These are phyloP conservation scores for Ctena decussata DNA, from an alignment of 2,888 invertebrate genomes.

Conservation along the genomic window DNA sequence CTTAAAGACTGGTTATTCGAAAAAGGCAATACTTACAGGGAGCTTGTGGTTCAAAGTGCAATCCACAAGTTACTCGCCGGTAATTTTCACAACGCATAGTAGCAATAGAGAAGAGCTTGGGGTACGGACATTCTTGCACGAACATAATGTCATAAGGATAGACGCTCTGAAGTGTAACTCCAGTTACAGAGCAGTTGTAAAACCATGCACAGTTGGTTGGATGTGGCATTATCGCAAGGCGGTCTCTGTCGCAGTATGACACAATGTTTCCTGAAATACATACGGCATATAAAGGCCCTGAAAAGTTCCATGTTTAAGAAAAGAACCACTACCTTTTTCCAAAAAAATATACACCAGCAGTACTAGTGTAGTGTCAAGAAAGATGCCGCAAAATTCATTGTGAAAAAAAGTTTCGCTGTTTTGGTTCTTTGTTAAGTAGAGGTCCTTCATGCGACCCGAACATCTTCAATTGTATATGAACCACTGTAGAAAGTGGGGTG, in stretches of 20 bases:
- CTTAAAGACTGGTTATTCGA: too few relatives aligned
- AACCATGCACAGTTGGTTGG: conserved; percentile 70
- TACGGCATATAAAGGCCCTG: too few relatives aligned
- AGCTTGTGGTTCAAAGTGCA: conserved; percentile 68
- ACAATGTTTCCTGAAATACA: conserved; percentile 47
- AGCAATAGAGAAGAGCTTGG: conserved; percentile 65
- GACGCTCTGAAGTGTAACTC: conserved; percentile 56
- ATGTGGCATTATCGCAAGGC: conserved; percentile 56
- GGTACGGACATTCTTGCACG: conserved; percentile 69
- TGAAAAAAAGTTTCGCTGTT: too few relatives aligned
- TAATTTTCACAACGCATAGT: conserved; percentile 64
- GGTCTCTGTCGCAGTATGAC: conserved; percentile 63
- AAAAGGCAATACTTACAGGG: conserved; percentile 75
- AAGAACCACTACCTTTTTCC: too few relatives aligned
- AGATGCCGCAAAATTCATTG: too few relatives aligned
- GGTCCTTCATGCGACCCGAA: too few relatives aligned
- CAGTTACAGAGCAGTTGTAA: conserved; percentile 62
- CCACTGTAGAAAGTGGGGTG: too few relatives aligned
- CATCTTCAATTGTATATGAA: too few relatives aligned
- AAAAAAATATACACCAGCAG: too few relatives aligned
- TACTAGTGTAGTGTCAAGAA: too few relatives aligned
- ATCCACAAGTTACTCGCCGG: conserved; percentile 60
- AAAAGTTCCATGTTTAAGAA: too few relatives aligned
- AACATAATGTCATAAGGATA: conserved; percentile 64
- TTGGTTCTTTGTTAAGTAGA: too few relatives aligned